Base-by-base conservation (phyloP, 2,888 invertebrate genomes). In the Lithosia quadra region DNA sequence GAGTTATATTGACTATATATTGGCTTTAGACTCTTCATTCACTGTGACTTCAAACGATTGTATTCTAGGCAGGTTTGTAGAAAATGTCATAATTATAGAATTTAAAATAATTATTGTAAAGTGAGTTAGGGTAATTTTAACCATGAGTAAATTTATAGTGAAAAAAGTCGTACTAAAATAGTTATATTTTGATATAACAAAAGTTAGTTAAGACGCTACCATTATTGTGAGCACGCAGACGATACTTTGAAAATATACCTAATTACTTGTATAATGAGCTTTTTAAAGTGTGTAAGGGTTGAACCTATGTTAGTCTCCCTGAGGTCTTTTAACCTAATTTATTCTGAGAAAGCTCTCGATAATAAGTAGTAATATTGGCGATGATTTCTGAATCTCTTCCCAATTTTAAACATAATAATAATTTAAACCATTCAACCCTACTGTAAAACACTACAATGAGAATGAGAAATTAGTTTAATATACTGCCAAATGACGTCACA, bases 1-100 rank as follows among this genome's bases (percentile, higher is more conserved):
- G 65, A 72, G 64, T 71, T 65, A 67, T 71, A 75, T 66, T 72
- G 66, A 69, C 56, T 80, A 62, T 18, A 60, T 62, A 59, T 71
- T 36, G n/a, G 68, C 67, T 69, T 67, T 66, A 53, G 58, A 65
- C 36, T n/a, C 60, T 69, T 68, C 63, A 58, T 43, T 24, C 68
- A 65, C 58, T 74, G 60, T 11, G 59, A 59, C 49, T 49, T 43
- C 18, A 43, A 43, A 18, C 5, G 5, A 43, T 18, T 18, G 43
- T 18, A 18, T 18, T 7, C 5, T 18, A 13, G 8, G 28, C 10
- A 34, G 10, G 1, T 34, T 34, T 34, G 1, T 7, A 7, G 4
- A 34, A 34, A 10, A 10, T 10, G 9, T 1, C 34, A 34, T 34
- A 5, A 5, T 33, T 33, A 34, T 10, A 34, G 34, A 34, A 34